Conservation (phyloP, 2,113 vertebrate species). For the Channa maculata region DNA sequence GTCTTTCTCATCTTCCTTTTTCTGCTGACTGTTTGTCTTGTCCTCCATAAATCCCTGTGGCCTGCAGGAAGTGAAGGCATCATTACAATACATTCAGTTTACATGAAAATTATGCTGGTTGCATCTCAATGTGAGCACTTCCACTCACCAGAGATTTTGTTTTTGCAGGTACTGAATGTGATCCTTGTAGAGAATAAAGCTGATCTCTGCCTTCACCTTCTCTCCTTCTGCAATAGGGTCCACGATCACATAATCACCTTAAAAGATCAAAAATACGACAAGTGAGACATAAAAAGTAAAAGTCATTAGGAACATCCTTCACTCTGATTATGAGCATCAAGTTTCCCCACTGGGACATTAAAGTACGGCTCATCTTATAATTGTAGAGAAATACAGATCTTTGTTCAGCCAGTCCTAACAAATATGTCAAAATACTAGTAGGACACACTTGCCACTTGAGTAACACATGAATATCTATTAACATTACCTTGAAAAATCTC, state of each 20-base stretch:
- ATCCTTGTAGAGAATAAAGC: constrained; percentile 90
- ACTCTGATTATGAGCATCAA: neutral
- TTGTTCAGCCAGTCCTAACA: no score
- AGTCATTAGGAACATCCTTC: neutral
- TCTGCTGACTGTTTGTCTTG: constrained; percentile 30
- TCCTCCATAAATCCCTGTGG: constrained; percentile 73
- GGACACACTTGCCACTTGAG: no score
- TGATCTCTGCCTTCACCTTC: constrained; percentile 94
- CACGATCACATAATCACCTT: constrained; percentile 92
- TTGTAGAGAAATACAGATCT: no score
- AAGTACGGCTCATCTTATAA: no score
- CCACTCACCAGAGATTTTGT: constrained; percentile 85
- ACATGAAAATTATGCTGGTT: neutral
- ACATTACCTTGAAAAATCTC: no score
- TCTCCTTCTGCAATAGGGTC: constrained; percentile 94
- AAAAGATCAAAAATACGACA: neutral
- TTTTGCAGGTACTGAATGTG: constrained; percentile 88
- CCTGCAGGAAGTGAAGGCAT: constrained; percentile 54
- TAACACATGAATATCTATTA: no score
- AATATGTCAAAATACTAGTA: no score
- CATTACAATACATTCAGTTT: neutral
- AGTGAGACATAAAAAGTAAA: neutral
- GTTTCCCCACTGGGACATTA: no score
- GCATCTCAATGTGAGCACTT: neutral
- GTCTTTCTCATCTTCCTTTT: constrained; percentile 9